Base-by-base conservation (phyloP, 2,797 vertebrate species). In the Sebastes vulpes region DNA sequence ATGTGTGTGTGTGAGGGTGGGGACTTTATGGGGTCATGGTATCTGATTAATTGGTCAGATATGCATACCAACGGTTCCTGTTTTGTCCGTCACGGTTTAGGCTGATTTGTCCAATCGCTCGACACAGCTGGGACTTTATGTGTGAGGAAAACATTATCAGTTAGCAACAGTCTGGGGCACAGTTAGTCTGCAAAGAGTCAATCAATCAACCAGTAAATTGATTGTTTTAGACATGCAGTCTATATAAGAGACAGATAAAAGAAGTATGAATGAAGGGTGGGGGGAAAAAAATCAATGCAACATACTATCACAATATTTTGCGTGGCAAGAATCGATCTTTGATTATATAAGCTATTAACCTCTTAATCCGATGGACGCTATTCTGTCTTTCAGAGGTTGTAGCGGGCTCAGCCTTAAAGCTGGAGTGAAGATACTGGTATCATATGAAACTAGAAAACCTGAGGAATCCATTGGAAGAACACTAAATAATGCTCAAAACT, bases 11-110 rank as follows among this genome's bases (percentile, higher is more conserved):
- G 9, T 71, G 23, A 21, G 84, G 82, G 86, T 72, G 85, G 90
- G 81, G 81, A 73, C 75, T 89, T 91, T 88, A 92, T 85, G 64
- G 85, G 91, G 91, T 93, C 86, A 82, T 53, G 67, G 76, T 81
- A 74, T 90, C 85, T 85, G 79, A 95, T 94, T 90, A 91, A 91
- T 88, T 89, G 86, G 77, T 89, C 82, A 85, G 87, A 91, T 87
- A 91, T 86, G 88, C 83, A 90, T 86, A 56, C 80, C 88, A 63
- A 60, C 42, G 14, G 84, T 93, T 94, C 89, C 77, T 93, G 87
- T 91, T 89, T 79, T 87, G 84, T 70, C 66, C 75, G 86, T 88
- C 81, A 83, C 9, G 23, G 83, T 88, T 83, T 35, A 31, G 67
- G 58, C 65, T 25, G 25, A 85, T 74, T 87, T 64, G 53, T 72